These are phyloP conservation scores for Sphaeridia pumilis DNA, from an alignment of 2,888 invertebrate species.

Conservation along the genomic window DNA sequence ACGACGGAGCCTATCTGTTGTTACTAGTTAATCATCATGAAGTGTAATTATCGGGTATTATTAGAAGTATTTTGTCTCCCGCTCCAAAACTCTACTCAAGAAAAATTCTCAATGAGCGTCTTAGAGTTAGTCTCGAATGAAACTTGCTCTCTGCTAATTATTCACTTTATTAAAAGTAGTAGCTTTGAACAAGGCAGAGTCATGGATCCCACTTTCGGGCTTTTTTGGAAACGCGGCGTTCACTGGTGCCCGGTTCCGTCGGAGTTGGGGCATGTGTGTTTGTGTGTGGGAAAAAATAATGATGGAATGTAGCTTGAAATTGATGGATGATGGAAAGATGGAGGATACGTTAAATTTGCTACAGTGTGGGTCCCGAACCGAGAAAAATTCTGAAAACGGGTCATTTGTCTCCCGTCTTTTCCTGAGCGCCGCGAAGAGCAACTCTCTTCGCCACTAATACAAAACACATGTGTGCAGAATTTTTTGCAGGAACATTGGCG, in stretches of 20 bases:
- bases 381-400: conserved; percentile 1
- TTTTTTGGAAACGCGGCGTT: not conserved
- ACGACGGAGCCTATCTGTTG: conserved; percentile 1
- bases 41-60: not conserved
- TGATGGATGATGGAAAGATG: conserved; percentile 2
- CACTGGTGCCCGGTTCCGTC: not conserved
- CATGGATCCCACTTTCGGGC: no score
- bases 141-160: no score
- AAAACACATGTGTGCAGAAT: conserved; percentile 1
- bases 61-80: not conserved
- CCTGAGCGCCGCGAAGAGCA: not conserved
- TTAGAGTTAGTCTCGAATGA: no score
- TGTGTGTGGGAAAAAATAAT: not conserved
- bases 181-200: no score
- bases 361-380: not conserved
- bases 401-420: not conserved
- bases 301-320: conserved; percentile 1
- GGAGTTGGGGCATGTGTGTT: not conserved
- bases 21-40: conserved; percentile 3
- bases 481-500: not conserved
- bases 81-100: not conserved
- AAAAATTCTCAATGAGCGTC: not conserved
- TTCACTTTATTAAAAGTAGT: no score
- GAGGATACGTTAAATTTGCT: conserved; percentile 3
- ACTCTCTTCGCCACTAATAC: no score